Base-by-base conservation (phyloP, 2,113 vertebrate genomes). In the Callospermophilus lateralis region DNA sequence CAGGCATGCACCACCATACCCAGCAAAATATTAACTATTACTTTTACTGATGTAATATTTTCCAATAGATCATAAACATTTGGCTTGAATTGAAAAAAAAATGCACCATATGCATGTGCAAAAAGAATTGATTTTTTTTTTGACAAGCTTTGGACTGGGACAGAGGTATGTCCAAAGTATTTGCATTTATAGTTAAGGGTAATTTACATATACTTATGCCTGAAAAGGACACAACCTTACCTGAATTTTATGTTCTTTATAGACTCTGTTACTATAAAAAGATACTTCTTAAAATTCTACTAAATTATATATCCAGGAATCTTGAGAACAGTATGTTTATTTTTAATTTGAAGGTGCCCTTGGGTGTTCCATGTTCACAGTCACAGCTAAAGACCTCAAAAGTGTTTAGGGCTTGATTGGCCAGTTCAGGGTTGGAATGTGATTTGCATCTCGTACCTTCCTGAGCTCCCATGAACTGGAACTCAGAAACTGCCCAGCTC, bases 291-390 rank as follows among this genome's bases (percentile, higher is more conserved):
- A 97, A 97, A 96, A 94, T 95, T 97, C 96, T 93, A 96, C 95
- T 70, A 97, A 97, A 97, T 97, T 97, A 95, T 90, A 97, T 65
- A 89, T 93, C 73, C 63, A 94, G 48, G 45, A 58, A 84, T 96
- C 45, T 94, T 97, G 85, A 93, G 90, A 96, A 86, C 39, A 84
- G 89, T 87, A 72, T 90, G 93, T 80, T 96, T 97, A 97, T 97
- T 97, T 97, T 97, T 97, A 97, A 97, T 93, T 92, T 96, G 95
- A 97, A 98, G 95, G 95, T 98, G 97, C 84, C 94, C 94, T 97
- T 97, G 96, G 83, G 91, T 97, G 96, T 97, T 97, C 55, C 65
- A 53, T 39, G 61, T 89, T 96, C 70, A 93, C 37, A 95, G 86
- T 78, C 91, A 97, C 94, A 96, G 80, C 83, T 39, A 84, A 96